Conservation (phyloP, 2,797 vertebrate species). For the Sarcophilus harrisii region DNA sequence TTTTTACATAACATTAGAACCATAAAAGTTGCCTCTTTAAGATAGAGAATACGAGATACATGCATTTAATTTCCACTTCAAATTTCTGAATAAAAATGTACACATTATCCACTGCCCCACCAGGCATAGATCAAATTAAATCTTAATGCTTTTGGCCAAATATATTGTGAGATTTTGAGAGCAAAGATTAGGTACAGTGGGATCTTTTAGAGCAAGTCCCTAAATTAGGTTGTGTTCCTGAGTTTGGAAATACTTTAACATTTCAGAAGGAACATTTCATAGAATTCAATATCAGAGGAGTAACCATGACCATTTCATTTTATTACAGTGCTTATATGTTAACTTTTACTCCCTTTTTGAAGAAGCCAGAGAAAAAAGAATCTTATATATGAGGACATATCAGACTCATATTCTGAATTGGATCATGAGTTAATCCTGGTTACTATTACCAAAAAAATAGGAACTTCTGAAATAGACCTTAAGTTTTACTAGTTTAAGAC, state of each 20-base stretch:
- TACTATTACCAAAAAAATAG: background rate
- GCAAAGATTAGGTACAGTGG: conserved; percentile 67
- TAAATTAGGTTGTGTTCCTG: conserved; percentile 64
- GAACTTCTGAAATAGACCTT: background rate
- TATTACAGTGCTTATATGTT: conserved; percentile 71
- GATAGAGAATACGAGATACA: conserved; percentile 74
- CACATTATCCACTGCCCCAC: conserved; percentile 75
- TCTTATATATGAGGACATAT: background rate
- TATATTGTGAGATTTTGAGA: conserved; percentile 73
- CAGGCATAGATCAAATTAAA: conserved; percentile 78
- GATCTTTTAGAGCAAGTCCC: conserved; percentile 69
- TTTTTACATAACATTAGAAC: conserved; percentile 77
- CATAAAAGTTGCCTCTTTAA: conserved; percentile 71
- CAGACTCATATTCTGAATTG: background rate
- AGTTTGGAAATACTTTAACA: conserved; percentile 72
- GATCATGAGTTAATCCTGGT: background rate
- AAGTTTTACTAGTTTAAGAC: background rate
- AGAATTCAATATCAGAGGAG: conserved; percentile 66
- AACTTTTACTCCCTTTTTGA: conserved; percentile 74
- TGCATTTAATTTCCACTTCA: conserved; percentile 80
- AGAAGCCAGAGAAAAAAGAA: conserved; percentile 58
- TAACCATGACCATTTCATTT: conserved; percentile 59
- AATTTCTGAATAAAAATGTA: conserved; percentile 81
- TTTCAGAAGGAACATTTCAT: conserved; percentile 72
- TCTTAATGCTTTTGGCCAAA: conserved; percentile 78